Conservation (phyloP, 2,888 invertebrate species). For the Limnephilus lunatus region DNA sequence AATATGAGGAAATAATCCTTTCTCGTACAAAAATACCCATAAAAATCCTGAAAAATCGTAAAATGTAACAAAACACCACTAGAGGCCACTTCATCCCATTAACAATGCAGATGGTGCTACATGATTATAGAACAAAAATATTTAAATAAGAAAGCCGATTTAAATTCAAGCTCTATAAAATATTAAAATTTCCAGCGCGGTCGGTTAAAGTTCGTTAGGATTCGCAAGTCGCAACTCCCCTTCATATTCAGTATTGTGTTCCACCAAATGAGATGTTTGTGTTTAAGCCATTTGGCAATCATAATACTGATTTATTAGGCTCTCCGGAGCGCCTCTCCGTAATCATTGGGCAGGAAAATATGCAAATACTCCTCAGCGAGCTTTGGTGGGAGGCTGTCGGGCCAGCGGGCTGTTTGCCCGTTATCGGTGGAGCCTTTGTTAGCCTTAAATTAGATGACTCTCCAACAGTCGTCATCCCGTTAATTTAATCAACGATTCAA, state of each 20-base stretch:
- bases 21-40: no score
- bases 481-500: background rate
- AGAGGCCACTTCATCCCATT: background rate
- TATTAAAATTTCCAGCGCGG: background rate
- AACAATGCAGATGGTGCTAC: background rate
- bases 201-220: background rate
- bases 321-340: slow-evolving; percentile 44
- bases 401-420: background rate
- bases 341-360: slow-evolving; percentile 59
- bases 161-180: background rate
- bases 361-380: slow-evolving; percentile 50
- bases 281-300: slow-evolving; percentile 64
- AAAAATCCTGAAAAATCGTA: background rate
- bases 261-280: slow-evolving; percentile 59
- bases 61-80: background rate
- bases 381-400: slow-evolving; percentile 6
- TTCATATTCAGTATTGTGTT: slow-evolving; percentile 29
- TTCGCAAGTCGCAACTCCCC: slow-evolving; percentile 13
- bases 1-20: background rate
- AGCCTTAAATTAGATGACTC: slow-evolving; percentile 28
- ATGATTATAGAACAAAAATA: background rate
- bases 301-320: slow-evolving; percentile 64
- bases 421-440: background rate
- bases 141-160: background rate
- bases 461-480: background rate